A percentile compares a stretch with the other conserved stretches of the same genome.
phyloP scores from a whole-genome alignment of 2,113 vertebrate species.

The Bagarius yarrelli region DNA sequence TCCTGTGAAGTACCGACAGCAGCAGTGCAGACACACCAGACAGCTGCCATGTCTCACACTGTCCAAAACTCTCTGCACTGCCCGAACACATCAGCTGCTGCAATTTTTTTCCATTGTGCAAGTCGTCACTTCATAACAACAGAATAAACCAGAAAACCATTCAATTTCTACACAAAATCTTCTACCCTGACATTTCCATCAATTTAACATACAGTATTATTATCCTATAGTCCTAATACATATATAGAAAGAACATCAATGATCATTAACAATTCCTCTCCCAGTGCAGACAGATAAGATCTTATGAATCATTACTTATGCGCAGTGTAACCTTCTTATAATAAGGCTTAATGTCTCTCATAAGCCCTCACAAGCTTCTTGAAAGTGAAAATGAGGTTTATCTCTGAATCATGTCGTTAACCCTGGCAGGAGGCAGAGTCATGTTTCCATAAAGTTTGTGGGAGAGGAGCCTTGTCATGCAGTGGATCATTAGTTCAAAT shows the following conservation, averaged over 20 bases:
- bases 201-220: neutral
- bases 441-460: neutral
- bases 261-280: neutral
- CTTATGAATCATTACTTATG: slow-evolving; percentile 6
- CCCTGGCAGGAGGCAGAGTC: slow-evolving; percentile 14
- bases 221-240: neutral
- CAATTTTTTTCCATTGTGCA: neutral
- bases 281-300: neutral
- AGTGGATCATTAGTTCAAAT: slow-evolving; percentile 31
- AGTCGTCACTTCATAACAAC: neutral
- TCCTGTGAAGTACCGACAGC: slow-evolving; percentile 24
- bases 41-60: slow-evolving; percentile 17
- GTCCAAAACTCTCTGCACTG: neutral
- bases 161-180: neutral
- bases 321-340: neutral
- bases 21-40: slow-evolving; percentile 30
- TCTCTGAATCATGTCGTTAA: slow-evolving; percentile 29
- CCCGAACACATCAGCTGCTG: slow-evolving; percentile 15
- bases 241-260: neutral
- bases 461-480: neutral
- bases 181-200: neutral
- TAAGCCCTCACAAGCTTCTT: slow-evolving; percentile 20
- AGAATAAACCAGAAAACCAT: too few species aligned
- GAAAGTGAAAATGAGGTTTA: slow-evolving; percentile 27
- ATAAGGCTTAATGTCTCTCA: slow-evolving; percentile 24